Base-by-base conservation (phyloP, 2,888 invertebrate species). In the Sarcophaga subvicina region DNA sequence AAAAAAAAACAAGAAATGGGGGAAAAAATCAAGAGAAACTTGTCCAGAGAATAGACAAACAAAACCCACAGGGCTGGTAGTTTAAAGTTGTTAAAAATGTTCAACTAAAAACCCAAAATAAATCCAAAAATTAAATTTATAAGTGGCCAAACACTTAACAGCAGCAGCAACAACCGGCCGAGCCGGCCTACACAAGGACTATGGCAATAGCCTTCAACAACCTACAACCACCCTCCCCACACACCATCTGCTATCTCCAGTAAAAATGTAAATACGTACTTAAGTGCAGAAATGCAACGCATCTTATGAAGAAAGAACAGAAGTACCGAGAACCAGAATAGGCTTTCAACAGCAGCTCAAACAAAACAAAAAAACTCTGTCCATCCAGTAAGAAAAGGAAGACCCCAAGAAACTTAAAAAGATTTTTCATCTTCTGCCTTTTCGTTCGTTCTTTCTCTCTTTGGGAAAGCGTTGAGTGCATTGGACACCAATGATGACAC, bases 401-500 rank as follows among this genome's bases (percentile, higher is more conserved):
- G 49, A 47, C 14, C 2, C 8, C 37, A 37, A 37, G n/a, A 60
- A 54, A 78, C 77, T 81, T 73, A 27, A 77, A 83, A 83, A 86
- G 84, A 79, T 87, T 84, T 78, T 63, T 80, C 37, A 10, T 37
- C 37, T 37, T 37, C 37, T 37, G 22, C 17, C 17, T 17, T 54
- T 14, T 54, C 12, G 17, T 54, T 54, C 17, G 17, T 54, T 54
- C 14, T 54, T 3, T 54, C 11, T 14, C 14, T 49, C 14, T 12
- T 17, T 54, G 4, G 17, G 12, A 14, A 84, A 87, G 81, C 72
- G 87, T 76, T 87, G 84, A 87, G 81, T 87, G 87, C 81, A 79
- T 87, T 76, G 87, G 87, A 87, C 87, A 87, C 81, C 84, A 82
- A 87, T 84, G 84, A 84, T 81, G 87, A 84, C 84, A 84, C 87